Evolutionary conservation across 2,888 invertebrate genomes (phyloP), one percentile per base, ranked within the genome.

Genomic region (Leptopilina myrica): DNA sequence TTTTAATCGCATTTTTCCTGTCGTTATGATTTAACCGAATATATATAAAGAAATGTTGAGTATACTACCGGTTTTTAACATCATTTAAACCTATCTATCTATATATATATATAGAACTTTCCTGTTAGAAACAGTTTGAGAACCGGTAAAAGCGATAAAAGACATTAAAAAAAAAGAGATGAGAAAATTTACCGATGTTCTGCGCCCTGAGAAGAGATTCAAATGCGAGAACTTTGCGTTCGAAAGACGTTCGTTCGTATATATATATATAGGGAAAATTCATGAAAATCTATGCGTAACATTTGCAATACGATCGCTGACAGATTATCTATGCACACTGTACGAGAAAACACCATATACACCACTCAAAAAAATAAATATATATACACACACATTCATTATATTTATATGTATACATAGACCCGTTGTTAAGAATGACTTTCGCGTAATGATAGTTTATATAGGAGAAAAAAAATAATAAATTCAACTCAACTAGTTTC

Each of bases 241-340:
- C 46, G 46, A 80, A 77, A 77, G 62, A 65, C 2, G 33, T 3
- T 33, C 33, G 5, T 33, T 33, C 33, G 33, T 33, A 33, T 3
- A 33, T 33, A 33, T 33, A 33, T 67, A 15, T 14, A 14, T 5
- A 43, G 56, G 67, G 67, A 65, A 67, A 77, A 67, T 67, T 78
- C 86, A 89, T 88, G 87, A 89, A 89, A 90, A 89, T 87, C 85
- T 87, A 87, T 87, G 86, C 86, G 79, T 83, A 81, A 33, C 33
- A 84, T 86, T 85, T 84, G 64, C 43, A 67, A 67, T 59, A 69
- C 69, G 69, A 53, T 33, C 69, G 26, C 33, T 53, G 67, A 9
- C 33, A 56, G 40, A 75, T 77, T 77, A 75, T 75, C 62, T 46
- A 62, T 66, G 64, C 49, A 77, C 33, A 49, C 33, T 40, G 64